Conservation (phyloP, 2,797 vertebrate species). For the Sphenopsis melanotis region DNA sequence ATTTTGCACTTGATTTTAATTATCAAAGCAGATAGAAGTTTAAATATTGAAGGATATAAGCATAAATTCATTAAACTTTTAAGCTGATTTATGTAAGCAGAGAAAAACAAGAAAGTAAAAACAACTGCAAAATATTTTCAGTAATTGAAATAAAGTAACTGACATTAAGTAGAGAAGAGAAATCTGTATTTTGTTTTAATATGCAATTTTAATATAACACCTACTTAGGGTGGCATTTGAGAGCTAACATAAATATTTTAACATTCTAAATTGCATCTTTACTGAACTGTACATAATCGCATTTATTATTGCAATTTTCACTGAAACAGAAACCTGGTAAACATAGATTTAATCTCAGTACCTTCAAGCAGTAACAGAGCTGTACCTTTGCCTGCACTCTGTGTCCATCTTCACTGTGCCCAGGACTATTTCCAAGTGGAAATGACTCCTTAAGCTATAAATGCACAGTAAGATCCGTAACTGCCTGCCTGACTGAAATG, state of each 20-base stretch:
- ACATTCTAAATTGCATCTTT: conserved; percentile 14
- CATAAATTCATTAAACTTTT: neutral
- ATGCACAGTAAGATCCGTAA: neutral
- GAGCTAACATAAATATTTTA: conserved; percentile 32
- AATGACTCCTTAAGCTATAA: conserved; percentile 42
- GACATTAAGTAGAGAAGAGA: neutral
- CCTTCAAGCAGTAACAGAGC: neutral
- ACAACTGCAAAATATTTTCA: neutral
- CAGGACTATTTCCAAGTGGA: neutral
- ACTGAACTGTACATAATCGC: neutral
- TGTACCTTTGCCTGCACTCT: neutral
- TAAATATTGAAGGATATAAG: neutral
- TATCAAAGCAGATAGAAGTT: neutral
- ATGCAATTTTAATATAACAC: conserved; percentile 2
- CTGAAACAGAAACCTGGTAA: conserved; percentile 12
- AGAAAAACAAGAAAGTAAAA: neutral
- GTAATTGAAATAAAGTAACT: neutral
- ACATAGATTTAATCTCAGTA: neutral
- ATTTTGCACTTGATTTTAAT: neutral
- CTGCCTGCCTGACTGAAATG: neutral
- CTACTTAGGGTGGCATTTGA: neutral
- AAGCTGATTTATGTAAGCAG: neutral
- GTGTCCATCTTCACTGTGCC: neutral
- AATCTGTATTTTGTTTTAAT: conserved; percentile 8
- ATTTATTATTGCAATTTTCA: conserved; percentile 7